phyloP scores from a whole-genome alignment of 2,797 vertebrate genomes.

The Enteromius mattozi region DNA sequence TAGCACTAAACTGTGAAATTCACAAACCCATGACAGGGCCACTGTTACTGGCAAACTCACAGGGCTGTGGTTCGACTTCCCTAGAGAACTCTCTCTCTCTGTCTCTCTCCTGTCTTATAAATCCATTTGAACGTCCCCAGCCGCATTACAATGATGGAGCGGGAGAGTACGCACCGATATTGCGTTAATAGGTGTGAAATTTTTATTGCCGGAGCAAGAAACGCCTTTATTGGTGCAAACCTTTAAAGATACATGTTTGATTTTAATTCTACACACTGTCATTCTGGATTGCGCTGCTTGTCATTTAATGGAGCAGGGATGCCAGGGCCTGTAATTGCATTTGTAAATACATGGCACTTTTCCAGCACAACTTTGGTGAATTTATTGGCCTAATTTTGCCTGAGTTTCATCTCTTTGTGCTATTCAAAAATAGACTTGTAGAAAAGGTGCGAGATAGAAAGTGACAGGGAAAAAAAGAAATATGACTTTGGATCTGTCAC shows the following conservation, averaged over 20 bases:
- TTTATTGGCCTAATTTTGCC: slow-evolving; percentile 52
- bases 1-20: slow-evolving; percentile 82
- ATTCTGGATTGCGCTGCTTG: slow-evolving; percentile 59
- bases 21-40: slow-evolving; percentile 80
- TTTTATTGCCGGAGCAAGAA: slow-evolving; percentile 65
- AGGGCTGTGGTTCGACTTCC: slow-evolving; percentile 75
- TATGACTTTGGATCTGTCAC: background rate
- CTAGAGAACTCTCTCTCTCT: slow-evolving; percentile 69
- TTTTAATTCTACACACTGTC: slow-evolving; percentile 65
- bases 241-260: slow-evolving; percentile 59
- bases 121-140: slow-evolving; percentile 63
- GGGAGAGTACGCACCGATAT: slow-evolving; percentile 61
- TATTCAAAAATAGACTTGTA: background rate
- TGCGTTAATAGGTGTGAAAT: slow-evolving; percentile 71
- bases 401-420: slow-evolving; percentile 56
- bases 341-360: slow-evolving; percentile 68
- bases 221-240: slow-evolving; percentile 62
- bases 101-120: slow-evolving; percentile 53
- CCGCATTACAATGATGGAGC: slow-evolving; percentile 65
- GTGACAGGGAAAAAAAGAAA: background rate
- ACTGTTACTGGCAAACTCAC: slow-evolving; percentile 79
- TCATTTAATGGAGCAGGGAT: slow-evolving; percentile 60
- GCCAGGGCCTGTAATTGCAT: slow-evolving; percentile 62
- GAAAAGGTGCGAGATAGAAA: slow-evolving; percentile 10
- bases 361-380: slow-evolving; percentile 59